phyloP scores from a whole-genome alignment of 2,113 vertebrate species.

The Chauna torquata region DNA sequence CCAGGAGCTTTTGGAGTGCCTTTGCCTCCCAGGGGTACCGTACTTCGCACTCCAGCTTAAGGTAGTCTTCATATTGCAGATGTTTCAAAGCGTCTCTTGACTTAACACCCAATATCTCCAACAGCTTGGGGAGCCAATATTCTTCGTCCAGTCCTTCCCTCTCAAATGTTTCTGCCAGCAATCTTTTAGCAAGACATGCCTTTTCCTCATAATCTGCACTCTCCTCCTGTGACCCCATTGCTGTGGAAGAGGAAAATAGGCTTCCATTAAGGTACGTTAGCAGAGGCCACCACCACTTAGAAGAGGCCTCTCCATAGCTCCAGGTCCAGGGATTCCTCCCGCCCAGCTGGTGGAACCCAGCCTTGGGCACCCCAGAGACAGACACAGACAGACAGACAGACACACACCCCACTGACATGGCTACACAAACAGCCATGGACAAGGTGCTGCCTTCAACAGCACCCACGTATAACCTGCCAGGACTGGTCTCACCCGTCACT shows the following conservation, averaged over 20 bases:
- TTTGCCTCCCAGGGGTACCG: not conserved
- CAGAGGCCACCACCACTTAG: not conserved
- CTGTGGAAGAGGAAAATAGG: not conserved
- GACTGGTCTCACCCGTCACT: not conserved
- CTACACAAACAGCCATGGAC: not conserved
- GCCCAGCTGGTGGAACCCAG: not conserved
- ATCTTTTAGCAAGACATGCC: not conserved
- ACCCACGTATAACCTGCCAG: not conserved
- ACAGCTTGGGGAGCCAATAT: slow-evolving; percentile 49
- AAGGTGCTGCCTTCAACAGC: not conserved
- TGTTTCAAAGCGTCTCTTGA: slow-evolving; percentile 28
- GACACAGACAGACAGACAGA: not conserved
- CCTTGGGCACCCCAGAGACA: too few species aligned
- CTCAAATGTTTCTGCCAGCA: slow-evolving; percentile 12
- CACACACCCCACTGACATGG: too few species aligned
- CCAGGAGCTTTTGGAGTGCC: slow-evolving; percentile 21
- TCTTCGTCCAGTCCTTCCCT: slow-evolving; percentile 3
- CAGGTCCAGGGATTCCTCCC: not conserved
- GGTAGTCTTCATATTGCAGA: slow-evolving; percentile 2
- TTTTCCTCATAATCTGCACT: rapidly evolving
- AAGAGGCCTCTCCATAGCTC: not conserved
- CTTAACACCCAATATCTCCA: not conserved
- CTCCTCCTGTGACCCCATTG: not conserved
- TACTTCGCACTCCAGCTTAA: not conserved
- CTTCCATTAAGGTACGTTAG: not conserved